phyloP scores from a whole-genome alignment of 2,888 invertebrate genomes.

The Andrena hattorfiana region DNA sequence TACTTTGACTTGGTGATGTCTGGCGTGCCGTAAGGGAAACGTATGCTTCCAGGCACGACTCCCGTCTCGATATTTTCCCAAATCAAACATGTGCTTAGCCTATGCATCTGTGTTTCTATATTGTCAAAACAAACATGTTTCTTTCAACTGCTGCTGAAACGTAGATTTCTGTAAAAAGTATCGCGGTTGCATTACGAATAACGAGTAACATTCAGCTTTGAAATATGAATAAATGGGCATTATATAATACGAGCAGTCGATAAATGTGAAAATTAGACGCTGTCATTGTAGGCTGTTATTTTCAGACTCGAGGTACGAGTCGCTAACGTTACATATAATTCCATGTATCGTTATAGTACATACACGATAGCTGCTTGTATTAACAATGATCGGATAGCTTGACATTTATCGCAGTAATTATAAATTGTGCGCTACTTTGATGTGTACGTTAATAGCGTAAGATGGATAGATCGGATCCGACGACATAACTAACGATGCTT shows the following conservation, averaged over 20 bases:
- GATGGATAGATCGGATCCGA: background rate
- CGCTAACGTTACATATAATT: background rate
- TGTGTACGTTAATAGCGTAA: background rate
- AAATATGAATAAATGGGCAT: background rate
- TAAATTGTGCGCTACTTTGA: background rate
- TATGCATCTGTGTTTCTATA: slow-evolving; percentile 23
- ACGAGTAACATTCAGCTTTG: background rate
- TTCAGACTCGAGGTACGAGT: background rate
- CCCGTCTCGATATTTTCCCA: background rate
- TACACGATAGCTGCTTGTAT: background rate
- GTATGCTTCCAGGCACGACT: background rate
- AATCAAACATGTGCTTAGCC: slow-evolving; percentile 38
- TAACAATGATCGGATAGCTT: slow-evolving; percentile 2
- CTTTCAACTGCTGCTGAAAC: background rate
- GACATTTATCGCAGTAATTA: background rate
- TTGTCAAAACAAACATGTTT: slow-evolving; percentile 27
- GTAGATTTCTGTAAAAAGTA: slow-evolving; percentile 1
- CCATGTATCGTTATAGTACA: background rate
- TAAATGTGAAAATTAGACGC: slow-evolving; percentile 3
- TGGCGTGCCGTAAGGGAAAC: background rate
- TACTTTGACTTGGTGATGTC: slow-evolving; percentile 20
- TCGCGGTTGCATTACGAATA: background rate
- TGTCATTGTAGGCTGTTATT: background rate
- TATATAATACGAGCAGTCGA: slow-evolving; percentile 12
- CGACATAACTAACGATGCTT: slow-evolving; percentile 1